Evolutionary conservation across 2,797 vertebrate species (phyloP).

Genomic region (Notolepis coatsorum): DNA sequence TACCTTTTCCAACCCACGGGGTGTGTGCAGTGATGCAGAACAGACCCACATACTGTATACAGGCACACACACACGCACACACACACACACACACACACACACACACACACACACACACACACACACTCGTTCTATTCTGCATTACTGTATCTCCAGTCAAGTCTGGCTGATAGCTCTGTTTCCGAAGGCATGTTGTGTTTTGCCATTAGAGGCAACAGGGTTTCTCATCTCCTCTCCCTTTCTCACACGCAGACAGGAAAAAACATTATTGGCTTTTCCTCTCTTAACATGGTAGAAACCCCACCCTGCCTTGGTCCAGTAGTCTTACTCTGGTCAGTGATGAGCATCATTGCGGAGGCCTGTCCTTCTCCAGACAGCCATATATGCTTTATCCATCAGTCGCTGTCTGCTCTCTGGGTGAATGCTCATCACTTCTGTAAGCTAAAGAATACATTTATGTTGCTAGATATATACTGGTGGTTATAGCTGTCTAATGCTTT

Average conservation of each 20-base stretch:
- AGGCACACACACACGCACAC: neutral
- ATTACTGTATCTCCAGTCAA: conserved; percentile 1
- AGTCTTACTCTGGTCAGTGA: too few relatives aligned
- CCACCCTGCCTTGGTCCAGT: conserved; percentile 29
- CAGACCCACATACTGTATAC: neutral
- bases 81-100: neutral
- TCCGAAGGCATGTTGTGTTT: conserved; percentile 14
- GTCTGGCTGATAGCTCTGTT: too few relatives aligned
- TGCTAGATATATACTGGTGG: too few relatives aligned
- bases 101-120: conserved; percentile 6
- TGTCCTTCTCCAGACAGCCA: too few relatives aligned
- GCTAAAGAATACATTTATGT: too few relatives aligned
- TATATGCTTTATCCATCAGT: too few relatives aligned
- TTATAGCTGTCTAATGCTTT: too few relatives aligned
- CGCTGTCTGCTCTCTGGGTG: too few relatives aligned
- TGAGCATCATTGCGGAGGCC: too few relatives aligned
- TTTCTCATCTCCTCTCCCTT: conserved; percentile 48
- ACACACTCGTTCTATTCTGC: conserved; percentile 1
- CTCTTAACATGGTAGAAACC: conserved; percentile 30
- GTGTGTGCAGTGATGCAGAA: neutral
- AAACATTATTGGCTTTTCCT: conserved; percentile 52
- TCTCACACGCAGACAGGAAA: conserved; percentile 15
- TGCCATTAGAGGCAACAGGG: conserved; percentile 12
- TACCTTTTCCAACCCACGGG: neutral
- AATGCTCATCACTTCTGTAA: too few relatives aligned